These are phyloP conservation scores for Dreissena rostriformis DNA, from an alignment of 1,140 invertebrate genomes.

Conservation along the genomic window DNA sequence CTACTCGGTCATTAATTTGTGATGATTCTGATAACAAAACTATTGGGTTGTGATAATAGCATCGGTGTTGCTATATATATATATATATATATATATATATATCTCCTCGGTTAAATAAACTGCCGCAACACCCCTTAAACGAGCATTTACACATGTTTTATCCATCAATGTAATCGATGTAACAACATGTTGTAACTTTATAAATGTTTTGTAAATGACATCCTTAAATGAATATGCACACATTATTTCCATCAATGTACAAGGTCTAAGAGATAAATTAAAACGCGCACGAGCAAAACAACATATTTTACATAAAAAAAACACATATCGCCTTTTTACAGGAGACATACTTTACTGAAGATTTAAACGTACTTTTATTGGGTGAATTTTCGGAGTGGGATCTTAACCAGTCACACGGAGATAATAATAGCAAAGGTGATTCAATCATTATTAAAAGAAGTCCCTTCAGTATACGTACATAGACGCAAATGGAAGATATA, in stretches of 20 bases:
- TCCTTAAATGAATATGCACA: slow-evolving; percentile 8
- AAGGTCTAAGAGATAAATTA: slow-evolving; percentile 24
- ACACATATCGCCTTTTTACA: slow-evolving; percentile 1
- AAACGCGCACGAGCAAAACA: slow-evolving; percentile 13
- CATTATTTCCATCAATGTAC: slow-evolving; percentile 34
- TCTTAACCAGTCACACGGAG: slow-evolving; percentile 4
- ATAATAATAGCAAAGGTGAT: slow-evolving; percentile 27
- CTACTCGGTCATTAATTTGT: too few species aligned
- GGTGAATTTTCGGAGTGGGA: not conserved
- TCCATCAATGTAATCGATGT: too few species aligned
- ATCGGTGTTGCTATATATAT: too few species aligned
- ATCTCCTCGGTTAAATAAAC: too few species aligned
- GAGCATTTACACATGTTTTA: too few species aligned
- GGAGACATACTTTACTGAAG: slow-evolving; percentile 26
- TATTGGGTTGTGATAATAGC: too few species aligned
- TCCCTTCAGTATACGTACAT: slow-evolving; percentile 33
- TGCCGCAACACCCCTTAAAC: too few species aligned
- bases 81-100: too few species aligned
- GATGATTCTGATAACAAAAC: too few species aligned
- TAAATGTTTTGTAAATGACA: not conserved
- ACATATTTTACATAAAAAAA: slow-evolving; percentile 4
- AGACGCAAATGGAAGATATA: slow-evolving; percentile 27
- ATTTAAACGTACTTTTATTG: not conserved
- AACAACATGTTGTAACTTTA: too few species aligned
- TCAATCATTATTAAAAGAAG: slow-evolving; percentile 46